These are phyloP conservation scores for Gerris buenoi DNA, from an alignment of 1,140 invertebrate species.

Conservation along the genomic window DNA sequence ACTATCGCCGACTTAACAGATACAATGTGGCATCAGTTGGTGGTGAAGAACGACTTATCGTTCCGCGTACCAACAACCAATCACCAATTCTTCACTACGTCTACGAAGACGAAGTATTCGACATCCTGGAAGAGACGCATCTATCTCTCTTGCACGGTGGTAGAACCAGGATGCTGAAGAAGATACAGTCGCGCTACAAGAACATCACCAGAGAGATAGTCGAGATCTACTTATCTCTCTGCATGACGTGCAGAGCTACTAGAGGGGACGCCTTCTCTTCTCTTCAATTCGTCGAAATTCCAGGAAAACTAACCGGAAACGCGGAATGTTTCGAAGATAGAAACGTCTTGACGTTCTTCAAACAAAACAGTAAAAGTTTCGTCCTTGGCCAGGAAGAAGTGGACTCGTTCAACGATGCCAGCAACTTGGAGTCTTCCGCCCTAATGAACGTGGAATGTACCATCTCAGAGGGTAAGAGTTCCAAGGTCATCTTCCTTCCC, in stretches of 20 bases:
- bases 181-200: neutral
- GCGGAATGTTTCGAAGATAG: neutral
- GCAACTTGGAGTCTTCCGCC: too few relatives aligned
- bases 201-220: slow-evolving; percentile 2
- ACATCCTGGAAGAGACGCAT: slow-evolving; percentile 1
- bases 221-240: neutral
- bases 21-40: neutral
- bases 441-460: neutral
- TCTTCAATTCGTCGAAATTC: neutral
- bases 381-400: neutral
- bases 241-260: neutral
- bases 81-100: neutral
- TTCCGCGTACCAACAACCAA: neutral
- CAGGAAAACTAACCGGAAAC: neutral
- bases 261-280: neutral
- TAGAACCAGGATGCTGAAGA: neutral
- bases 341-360: neutral
- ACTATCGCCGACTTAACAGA: neutral
- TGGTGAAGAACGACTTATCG: neutral
- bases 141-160: neutral
- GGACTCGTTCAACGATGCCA: neutral
- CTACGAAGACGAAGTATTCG: neutral
- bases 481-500: neutral
- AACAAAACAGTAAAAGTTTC: neutral
- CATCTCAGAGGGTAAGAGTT: neutral